A percentile compares a stretch with the other conserved stretches of the same genome.
phyloP scores from a whole-genome alignment of 2,113 vertebrate species.

The Corvus moneduloides region DNA sequence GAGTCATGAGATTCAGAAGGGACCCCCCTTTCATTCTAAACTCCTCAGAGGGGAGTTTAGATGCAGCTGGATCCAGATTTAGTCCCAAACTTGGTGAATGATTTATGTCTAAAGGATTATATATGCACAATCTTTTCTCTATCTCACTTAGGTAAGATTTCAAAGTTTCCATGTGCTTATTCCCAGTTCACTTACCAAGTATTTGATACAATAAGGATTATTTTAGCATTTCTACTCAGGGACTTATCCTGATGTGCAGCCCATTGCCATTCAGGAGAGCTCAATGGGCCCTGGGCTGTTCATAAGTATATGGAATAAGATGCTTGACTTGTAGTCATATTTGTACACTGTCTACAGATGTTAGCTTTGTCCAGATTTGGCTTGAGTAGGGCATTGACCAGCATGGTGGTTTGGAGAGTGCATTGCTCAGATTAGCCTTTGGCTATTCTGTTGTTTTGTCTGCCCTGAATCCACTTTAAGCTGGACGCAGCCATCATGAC shows the following conservation, averaged over 20 bases:
- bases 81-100: neutral
- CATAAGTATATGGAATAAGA: neutral
- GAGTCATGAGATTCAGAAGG: neutral
- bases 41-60: neutral
- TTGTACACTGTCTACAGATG: neutral
- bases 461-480: neutral
- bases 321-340: neutral
- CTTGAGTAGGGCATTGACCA: neutral
- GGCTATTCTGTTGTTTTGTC: neutral
- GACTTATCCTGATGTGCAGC: neutral
- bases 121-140: neutral
- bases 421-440: neutral
- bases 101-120: neutral
- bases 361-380: neutral
- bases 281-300: neutral
- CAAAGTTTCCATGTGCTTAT: neutral
- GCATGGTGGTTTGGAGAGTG: neutral
- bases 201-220: neutral
- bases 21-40: neutral
- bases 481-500: neutral
- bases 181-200: neutral
- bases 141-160: neutral
- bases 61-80: neutral
- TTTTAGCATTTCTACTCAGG: neutral
- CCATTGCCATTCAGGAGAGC: neutral